Evolutionary conservation across 2,888 invertebrate species (phyloP), one percentile per base, ranked within the genome.

Genomic region (Desoria tigrina): DNA sequence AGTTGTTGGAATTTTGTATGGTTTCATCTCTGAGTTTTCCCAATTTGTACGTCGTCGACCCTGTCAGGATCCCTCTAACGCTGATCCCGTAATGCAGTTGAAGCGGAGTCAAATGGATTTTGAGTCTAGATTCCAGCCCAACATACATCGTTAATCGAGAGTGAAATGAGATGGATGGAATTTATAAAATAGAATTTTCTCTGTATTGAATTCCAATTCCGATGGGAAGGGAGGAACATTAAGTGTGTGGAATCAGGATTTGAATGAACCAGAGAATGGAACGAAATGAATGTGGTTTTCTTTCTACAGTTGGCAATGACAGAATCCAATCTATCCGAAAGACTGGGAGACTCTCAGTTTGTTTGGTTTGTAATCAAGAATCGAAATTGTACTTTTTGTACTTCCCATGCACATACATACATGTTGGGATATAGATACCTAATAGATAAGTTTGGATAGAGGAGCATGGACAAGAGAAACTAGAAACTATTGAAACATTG

Each of bases 331-430:
- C 51, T 51, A 51, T 51, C 45, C 45, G 45, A 9, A 45, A 16
- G 16, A 18, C 21, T 26, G 3, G 23, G 24, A 16, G 51, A 51
- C 24, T 24, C 24, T 26, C 26, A 51, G 51, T 51, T 51, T 51
- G 7, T 26, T 45, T 24, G 51, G 51, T 51, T 51, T 51, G 51
- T 51, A 51, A 51, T 51, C 51, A 51, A 51, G 51, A 51, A 51
- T 51, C 51, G 26, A 51, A 51, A 45, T 18, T 45, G 21, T 21
- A 6, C 45, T 18, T 51, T 6, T 51, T 51, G 51, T 23, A 24
- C 51, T 51, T 24, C 21, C 9, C 16, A 45, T n/a, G 45, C 16
- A 39, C 39, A 39, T 39, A 39, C 39, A 39, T 11, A 39, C 39
- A n/a, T n/a, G n/a, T n/a, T n/a, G n/a, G n/a, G n/a, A n/a, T n/a